These are phyloP conservation scores for Myripristis murdjan DNA, from an alignment of 2,797 vertebrate genomes.

Conservation along the genomic window DNA sequence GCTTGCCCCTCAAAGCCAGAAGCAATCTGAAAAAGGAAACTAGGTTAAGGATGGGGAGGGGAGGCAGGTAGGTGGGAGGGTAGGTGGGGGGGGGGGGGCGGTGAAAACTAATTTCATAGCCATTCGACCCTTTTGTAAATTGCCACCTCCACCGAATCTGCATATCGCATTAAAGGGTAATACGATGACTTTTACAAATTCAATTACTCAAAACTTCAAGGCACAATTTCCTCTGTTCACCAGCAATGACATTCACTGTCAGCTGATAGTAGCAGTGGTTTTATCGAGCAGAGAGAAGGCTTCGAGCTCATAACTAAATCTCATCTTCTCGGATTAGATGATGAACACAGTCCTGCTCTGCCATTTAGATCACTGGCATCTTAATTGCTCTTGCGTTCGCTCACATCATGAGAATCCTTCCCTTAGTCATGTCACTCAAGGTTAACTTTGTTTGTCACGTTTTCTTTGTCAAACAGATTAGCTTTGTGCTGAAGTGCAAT, in stretches of 20 bases:
- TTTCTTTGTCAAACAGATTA: not conserved
- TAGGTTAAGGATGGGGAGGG: constrained; percentile 38
- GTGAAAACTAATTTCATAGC: constrained; percentile 50
- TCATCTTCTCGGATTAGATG: constrained; percentile 35
- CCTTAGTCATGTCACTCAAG: not conserved
- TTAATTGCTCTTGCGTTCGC: constrained; percentile 14
- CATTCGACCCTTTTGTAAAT: constrained; percentile 58
- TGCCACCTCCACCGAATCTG: constrained; percentile 57
- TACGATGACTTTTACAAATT: constrained; percentile 75
- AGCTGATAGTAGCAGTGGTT: constrained; percentile 48
- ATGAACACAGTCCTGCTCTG: constrained; percentile 9
- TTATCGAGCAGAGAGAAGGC: constrained; percentile 18
- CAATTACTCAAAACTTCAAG: constrained; percentile 74
- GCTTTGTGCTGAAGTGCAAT: not conserved
- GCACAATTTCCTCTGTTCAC: constrained; percentile 62
- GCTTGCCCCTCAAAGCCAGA: constrained; percentile 31
- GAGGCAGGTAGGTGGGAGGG: not conserved
- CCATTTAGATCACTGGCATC: constrained; percentile 33
- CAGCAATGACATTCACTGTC: constrained; percentile 63
- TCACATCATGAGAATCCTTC: constrained; percentile 8
- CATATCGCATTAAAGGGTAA: constrained; percentile 66
- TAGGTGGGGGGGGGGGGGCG: constrained; percentile 5
- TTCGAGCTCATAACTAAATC: constrained; percentile 37
- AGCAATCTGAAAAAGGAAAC: constrained; percentile 59
- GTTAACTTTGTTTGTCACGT: constrained; percentile 23